Evolutionary conservation across 2,888 invertebrate species (phyloP).

Genomic region (Drosophila anceps): DNA sequence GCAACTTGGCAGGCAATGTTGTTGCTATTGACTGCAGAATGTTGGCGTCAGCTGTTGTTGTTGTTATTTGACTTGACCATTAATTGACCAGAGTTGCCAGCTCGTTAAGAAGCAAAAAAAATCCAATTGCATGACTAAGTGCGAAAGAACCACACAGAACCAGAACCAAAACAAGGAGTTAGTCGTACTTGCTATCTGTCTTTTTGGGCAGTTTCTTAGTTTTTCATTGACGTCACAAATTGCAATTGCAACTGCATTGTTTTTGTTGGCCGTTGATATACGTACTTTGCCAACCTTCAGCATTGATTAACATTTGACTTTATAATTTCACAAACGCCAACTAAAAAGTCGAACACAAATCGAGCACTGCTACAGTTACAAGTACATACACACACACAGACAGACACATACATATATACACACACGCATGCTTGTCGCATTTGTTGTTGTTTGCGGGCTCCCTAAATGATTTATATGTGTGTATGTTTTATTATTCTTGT

Average conservation of each 20-base stretch:
- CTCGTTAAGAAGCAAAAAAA: conserved; percentile 9
- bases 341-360: conserved; percentile 62
- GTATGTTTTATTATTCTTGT: conserved; percentile 55
- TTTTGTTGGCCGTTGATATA: conserved; percentile 51
- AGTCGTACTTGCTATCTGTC: conserved; percentile 20
- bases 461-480: conserved; percentile 54
- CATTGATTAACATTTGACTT: conserved; percentile 82
- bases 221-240: conserved; percentile 62
- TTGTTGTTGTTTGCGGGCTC: conserved; percentile 31
- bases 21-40: conserved; percentile 39
- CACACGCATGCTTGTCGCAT: conserved; percentile 10
- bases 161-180: conserved; percentile 42
- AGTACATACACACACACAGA: conserved; percentile 4
- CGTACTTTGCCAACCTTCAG: conserved; percentile 68
- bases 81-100: conserved; percentile 33
- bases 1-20: conserved; percentile 52
- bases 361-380: conserved; percentile 48
- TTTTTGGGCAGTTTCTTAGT: conserved; percentile 30
- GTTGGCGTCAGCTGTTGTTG: conserved; percentile 34
- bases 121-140: conserved; percentile 41
- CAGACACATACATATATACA: neutral
- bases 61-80: conserved; percentile 20
- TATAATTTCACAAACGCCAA: conserved; percentile 78
- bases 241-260: conserved; percentile 47
- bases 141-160: too few relatives aligned